Base-by-base conservation (phyloP, 1,140 invertebrate genomes). In the Heliconius himera region DNA sequence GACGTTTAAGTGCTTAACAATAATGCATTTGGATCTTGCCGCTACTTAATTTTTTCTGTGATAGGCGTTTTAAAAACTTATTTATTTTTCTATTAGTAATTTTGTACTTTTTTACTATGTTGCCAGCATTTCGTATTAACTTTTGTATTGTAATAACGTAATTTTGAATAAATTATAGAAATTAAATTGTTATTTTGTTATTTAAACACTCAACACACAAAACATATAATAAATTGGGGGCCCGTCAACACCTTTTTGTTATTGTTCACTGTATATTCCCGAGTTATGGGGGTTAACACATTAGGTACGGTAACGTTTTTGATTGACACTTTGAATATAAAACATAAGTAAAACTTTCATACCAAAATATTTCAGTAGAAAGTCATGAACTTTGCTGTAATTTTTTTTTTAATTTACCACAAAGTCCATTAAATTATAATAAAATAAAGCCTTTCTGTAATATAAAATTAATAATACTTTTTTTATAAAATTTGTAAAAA, bases 251-350 rank as follows among this genome's bases (percentile, higher is more conserved):
- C 88, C 85, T 66, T 66, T 66, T 66, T 84, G 84, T 88, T 90
- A 88, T 79, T 87, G 83, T 86, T 89, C 89, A 84, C 80, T 82
- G 84, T 84, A 86, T 85, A 78, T 79, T 82, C 86, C 85, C 88
- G 80, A 84, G 85, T 90, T 92, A 89, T 81, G 77, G 86, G 86
- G 84, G 91, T 92, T 92, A 93, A 89, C 84, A 90, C 82, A 91
- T 81, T 73, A 81, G 20, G 73, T 85, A 87, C 87, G 83, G 85
- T 83, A 83, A 85, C 84, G 84, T 83, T 85, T 89, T 87, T 85
- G 92, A 94, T 94, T 94, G 93, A 93, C 93, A 94, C 93, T 94
- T 93, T 94, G 91, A 93, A 93, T 85, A 87, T 79, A 18, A 79
- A 51, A 77, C 54, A 75, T 70, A 73, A 82, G 70, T 81, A 79